Evolutionary conservation across 2,113 vertebrate genomes (phyloP), one percentile per base, ranked within the genome.

Genomic region (Ancistrus triradiatus): DNA sequence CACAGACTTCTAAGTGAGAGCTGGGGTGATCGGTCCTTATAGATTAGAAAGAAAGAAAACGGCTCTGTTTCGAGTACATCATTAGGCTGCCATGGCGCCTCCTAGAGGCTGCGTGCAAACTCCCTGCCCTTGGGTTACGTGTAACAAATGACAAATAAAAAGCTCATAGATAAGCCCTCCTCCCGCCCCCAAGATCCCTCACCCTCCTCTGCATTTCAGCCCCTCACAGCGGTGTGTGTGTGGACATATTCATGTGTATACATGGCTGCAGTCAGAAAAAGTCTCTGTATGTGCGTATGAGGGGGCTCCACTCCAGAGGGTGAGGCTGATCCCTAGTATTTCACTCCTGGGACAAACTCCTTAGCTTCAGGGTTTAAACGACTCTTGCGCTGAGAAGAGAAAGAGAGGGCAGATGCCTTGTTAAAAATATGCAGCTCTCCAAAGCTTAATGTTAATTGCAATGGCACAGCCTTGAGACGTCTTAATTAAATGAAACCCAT

Each of bases 331-430:
- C 77, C 78, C 91, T 90, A 98, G 89, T 98, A 98, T 87, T 98
- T 98, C 88, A 94, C 93, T 58, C 95, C 95, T 0, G 95, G 95
- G 69, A 98, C 80, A 35, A 98, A 98, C 84, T 98, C 95, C 94
- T 98, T 98, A 53, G 95, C 95, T 22, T 98, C 93, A 0, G 95
- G 95, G 67, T 98, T 98, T 88, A 98, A 91, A 80, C 86, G 90
- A 86, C 95, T 98, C 91, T 97, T 97, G 89, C 91, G 94, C 95
- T 98, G 78, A 59, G 50, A 15, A 14, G 60, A 40, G n/a, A 18
- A 63, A 65, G 66, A 2, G 68, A 3, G 27, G 47, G 28, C 9
- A 52, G 2, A 56, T 5, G 51, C 14, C 40, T 57, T 17, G 18
- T 13, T 11, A 8, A 8, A 52, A n/a, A n/a, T n/a, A n/a, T n/a